Evolutionary conservation across 2,113 vertebrate genomes (phyloP).

Genomic region (Leptobrachium leishanense): DNA sequence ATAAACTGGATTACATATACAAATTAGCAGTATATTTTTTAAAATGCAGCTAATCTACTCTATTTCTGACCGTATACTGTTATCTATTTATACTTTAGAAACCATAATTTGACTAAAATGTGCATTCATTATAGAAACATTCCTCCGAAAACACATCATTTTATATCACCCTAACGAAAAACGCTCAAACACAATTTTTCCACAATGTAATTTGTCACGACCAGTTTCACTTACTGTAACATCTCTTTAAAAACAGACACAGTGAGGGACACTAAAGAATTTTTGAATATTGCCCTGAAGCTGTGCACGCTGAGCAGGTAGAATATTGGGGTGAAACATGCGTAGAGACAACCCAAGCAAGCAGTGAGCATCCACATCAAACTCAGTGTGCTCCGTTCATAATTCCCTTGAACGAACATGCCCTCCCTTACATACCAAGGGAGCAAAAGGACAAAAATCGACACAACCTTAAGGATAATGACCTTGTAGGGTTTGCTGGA

Average conservation of each 20-base stretch:
- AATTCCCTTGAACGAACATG: conserved; percentile 37
- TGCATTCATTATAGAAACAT: too few relatives aligned
- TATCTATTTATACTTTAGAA: too few relatives aligned
- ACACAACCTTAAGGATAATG: conserved; percentile 70
- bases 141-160: too few relatives aligned
- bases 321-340: conserved; percentile 55
- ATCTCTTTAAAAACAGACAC: conserved; percentile 52
- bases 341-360: conserved; percentile 51
- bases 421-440: conserved; percentile 70
- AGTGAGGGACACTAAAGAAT: conserved; percentile 54
- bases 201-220: too few relatives aligned
- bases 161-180: too few relatives aligned
- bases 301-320: conserved; percentile 58
- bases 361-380: conserved; percentile 14
- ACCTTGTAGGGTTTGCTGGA: conserved; percentile 76
- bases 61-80: too few relatives aligned
- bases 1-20: too few relatives aligned
- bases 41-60: too few relatives aligned
- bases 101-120: too few relatives aligned
- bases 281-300: conserved; percentile 57
- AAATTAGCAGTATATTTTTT: too few relatives aligned
- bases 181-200: too few relatives aligned
- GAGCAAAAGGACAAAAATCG: conserved; percentile 80
- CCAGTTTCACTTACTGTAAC: too few relatives aligned
- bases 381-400: not conserved